phyloP scores from a whole-genome alignment of 2,797 vertebrate genomes.

The Typhlichthys subterraneus region DNA sequence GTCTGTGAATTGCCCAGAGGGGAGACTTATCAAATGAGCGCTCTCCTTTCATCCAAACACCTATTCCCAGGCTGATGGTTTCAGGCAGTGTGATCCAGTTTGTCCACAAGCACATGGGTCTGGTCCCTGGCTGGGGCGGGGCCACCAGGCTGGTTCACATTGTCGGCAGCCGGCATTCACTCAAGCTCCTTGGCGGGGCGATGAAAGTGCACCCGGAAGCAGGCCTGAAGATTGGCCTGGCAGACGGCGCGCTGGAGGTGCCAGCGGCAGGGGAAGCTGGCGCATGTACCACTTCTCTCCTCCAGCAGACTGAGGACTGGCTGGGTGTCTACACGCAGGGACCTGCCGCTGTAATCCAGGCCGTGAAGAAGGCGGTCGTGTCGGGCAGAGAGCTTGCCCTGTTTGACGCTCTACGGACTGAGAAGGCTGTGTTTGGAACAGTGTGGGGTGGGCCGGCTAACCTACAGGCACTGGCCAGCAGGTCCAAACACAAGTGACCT shows the following conservation, averaged over 20 bases:
- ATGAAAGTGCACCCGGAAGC: conserved; percentile 72
- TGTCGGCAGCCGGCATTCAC: conserved; percentile 80
- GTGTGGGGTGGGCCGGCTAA: conserved; percentile 92
- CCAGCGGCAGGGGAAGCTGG: conserved; percentile 25
- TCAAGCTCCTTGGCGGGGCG: conserved; percentile 84
- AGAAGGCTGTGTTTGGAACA: conserved; percentile 87
- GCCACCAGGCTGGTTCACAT: conserved; percentile 82
- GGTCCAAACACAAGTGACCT: conserved; percentile 83
- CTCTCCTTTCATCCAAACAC: not conserved
- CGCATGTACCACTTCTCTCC: not conserved
- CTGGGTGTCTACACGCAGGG: conserved; percentile 78
- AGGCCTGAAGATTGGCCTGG: conserved; percentile 80
- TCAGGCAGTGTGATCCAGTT: conserved; percentile 88
- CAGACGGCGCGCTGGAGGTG: conserved; percentile 73
- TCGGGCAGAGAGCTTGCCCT: conserved; percentile 86
- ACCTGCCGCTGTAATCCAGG: conserved; percentile 80
- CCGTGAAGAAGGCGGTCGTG: conserved; percentile 84
- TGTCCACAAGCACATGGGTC: conserved; percentile 94
- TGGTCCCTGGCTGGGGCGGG: conserved; percentile 96
- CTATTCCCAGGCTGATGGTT: conserved; percentile 85
- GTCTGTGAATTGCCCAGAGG: too few species aligned
- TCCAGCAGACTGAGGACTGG: conserved; percentile 82
- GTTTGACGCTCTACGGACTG: conserved; percentile 83
- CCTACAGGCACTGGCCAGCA: conserved; percentile 83
- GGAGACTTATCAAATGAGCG: too few species aligned